Percentiles rank a stretch among this genome's conserved stretches.
These are phyloP conservation scores for Hippopotamyrus pictus DNA, from an alignment of 2,797 vertebrate genomes.

Conservation along the genomic window DNA sequence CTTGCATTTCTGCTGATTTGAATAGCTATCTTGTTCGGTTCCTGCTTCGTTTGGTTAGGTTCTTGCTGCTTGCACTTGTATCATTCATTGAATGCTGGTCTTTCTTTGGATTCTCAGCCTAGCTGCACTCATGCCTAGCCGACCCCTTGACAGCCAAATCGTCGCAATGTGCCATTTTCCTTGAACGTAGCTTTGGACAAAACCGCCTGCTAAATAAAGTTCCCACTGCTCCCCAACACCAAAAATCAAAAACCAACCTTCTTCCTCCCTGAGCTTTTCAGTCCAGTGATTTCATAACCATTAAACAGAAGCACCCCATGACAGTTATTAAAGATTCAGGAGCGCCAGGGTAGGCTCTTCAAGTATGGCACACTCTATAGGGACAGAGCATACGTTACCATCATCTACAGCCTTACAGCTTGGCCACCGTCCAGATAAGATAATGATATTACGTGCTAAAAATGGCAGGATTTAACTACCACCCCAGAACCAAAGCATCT, in stretches of 20 bases:
- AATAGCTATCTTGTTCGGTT: not conserved
- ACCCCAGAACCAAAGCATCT: not conserved
- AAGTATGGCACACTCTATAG: not conserved
- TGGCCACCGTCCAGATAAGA: not conserved
- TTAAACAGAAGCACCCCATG: not conserved
- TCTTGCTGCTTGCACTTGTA: not conserved
- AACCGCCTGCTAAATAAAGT: not conserved
- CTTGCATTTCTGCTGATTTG: not conserved
- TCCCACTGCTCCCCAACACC: not conserved
- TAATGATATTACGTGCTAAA: not conserved
- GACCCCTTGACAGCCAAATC: not conserved
- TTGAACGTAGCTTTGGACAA: not conserved
- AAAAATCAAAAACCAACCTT: not conserved
- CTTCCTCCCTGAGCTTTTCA: not conserved
- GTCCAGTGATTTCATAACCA: not conserved
- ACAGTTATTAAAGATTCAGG: not conserved
- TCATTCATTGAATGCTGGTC: not conserved
- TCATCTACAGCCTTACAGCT: not conserved
- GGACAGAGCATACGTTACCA: not conserved
- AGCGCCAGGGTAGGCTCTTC: not conserved
- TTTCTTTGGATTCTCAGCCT: not conserved
- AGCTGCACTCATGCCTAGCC: not conserved
- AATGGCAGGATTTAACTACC: not conserved
- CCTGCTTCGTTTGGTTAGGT: not conserved
- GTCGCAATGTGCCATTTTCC: not conserved